Conservation (phyloP, 2,797 vertebrate genomes). For the Clarias fuscus region DNA sequence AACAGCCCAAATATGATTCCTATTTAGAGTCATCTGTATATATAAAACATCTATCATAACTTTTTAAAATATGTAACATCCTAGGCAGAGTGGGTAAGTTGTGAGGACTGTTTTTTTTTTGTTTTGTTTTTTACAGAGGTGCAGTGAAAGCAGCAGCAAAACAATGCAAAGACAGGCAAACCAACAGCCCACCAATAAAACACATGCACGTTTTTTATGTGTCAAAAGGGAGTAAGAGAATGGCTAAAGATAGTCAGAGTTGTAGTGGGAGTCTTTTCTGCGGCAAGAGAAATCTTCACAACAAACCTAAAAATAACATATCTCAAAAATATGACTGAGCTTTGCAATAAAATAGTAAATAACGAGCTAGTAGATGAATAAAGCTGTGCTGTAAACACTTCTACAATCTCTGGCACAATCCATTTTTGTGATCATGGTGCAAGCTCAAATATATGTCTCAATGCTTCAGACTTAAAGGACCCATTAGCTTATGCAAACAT, state of each 20-base stretch:
- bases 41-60: conserved; percentile 15
- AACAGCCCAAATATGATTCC: conserved; percentile 66
- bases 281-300: neutral
- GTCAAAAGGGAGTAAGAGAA: neutral
- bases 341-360: neutral
- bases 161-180: conserved; percentile 19
- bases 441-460: neutral
- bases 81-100: conserved; percentile 2
- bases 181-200: neutral
- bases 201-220: neutral
- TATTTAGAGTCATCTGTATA: conserved; percentile 59
- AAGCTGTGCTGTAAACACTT: neutral
- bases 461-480: neutral
- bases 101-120: neutral
- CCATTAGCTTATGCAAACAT: neutral
- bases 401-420: neutral
- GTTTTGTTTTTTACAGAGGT: neutral
- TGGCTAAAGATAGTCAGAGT: neutral
- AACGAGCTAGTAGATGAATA: neutral
- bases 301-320: neutral
- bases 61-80: conserved; percentile 24
- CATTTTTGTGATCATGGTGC: neutral
- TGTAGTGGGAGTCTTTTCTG: neutral
- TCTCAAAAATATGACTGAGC: neutral
- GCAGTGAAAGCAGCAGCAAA: conserved; percentile 21